Percentiles rank a stretch among this genome's conserved stretches.
These are phyloP conservation scores for Prionchulus punctatus DNA, from an alignment of 2,888 invertebrate species.

Conservation along the genomic window DNA sequence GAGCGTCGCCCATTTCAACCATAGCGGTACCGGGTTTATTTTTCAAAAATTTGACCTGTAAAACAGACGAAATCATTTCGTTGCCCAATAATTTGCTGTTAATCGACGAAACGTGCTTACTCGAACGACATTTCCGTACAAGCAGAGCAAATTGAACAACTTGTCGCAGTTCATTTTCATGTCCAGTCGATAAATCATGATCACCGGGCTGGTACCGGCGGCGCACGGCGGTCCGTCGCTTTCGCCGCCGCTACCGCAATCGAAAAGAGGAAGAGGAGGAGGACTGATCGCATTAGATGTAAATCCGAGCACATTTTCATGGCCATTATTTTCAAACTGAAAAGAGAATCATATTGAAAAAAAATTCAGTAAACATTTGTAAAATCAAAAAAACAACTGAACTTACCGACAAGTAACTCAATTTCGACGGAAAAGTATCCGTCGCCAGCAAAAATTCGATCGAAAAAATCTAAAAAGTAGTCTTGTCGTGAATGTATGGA, in stretches of 20 bases:
- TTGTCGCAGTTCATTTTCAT: slow-evolving; percentile 84
- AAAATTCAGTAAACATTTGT: no score
- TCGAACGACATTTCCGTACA: slow-evolving; percentile 93
- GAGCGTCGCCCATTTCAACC: slow-evolving; percentile 94
- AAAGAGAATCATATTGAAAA: no score
- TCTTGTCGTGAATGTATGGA: no score
- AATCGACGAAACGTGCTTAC: slow-evolving; percentile 41
- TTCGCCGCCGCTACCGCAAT: slow-evolving; percentile 4
- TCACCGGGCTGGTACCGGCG: slow-evolving; percentile 54
- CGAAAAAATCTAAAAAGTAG: no score
- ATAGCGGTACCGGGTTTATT: slow-evolving; percentile 97
- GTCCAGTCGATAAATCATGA: slow-evolving; percentile 95
- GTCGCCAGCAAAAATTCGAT: no score
- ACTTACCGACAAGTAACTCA: no score
- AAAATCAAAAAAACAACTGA: no score
- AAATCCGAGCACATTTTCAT: no score
- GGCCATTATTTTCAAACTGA: no score
- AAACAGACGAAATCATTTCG: neutral
- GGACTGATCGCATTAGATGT: no score
- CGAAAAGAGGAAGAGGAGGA: no score
- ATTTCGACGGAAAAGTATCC: no score
- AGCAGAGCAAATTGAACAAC: slow-evolving; percentile 92
- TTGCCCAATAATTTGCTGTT: neutral
- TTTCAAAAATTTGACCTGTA: slow-evolving; percentile 80
- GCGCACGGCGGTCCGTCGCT: slow-evolving; percentile 2